Evolutionary conservation across 1,140 invertebrate species (phyloP).

Genomic region (Eupristina koningsbergeri): DNA sequence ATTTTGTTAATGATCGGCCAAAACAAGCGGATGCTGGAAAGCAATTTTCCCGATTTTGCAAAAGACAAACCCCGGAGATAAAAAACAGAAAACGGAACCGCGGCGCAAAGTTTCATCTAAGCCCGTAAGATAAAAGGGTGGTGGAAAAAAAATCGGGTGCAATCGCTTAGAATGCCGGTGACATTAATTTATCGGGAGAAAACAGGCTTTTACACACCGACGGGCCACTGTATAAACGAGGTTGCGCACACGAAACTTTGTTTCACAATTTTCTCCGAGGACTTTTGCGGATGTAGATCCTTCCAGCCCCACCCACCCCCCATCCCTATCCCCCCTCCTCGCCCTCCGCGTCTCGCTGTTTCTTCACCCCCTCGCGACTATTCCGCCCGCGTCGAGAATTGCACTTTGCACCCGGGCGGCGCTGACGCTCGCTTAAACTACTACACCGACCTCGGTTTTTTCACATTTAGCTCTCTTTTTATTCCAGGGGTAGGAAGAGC

Average conservation of each 20-base stretch:
- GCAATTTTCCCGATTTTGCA: constrained; percentile 15
- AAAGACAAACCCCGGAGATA: background rate
- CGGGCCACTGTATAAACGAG: constrained; percentile 15
- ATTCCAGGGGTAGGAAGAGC: background rate
- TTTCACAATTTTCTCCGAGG: constrained; percentile 41
- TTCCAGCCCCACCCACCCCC: background rate
- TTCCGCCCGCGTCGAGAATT: background rate
- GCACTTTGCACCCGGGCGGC: background rate
- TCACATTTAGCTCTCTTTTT: background rate
- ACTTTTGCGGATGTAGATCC: constrained; percentile 9
- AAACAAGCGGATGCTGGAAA: background rate
- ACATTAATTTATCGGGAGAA: constrained; percentile 44
- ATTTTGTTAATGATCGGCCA: background rate
- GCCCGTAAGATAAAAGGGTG: constrained; percentile 10
- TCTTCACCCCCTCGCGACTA: background rate
- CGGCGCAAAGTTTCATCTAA: background rate
- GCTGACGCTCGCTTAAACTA: background rate
- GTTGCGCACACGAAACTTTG: constrained; percentile 25
- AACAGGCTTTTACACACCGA: constrained; percentile 26
- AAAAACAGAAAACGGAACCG: background rate
- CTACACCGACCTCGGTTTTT: background rate
- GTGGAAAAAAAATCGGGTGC: constrained; percentile 14
- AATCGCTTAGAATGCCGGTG: constrained; percentile 29
- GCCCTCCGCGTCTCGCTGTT: background rate
- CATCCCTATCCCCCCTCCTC: background rate